Conservation (phyloP, 2,113 vertebrate species). For the Actinemys pallida region DNA sequence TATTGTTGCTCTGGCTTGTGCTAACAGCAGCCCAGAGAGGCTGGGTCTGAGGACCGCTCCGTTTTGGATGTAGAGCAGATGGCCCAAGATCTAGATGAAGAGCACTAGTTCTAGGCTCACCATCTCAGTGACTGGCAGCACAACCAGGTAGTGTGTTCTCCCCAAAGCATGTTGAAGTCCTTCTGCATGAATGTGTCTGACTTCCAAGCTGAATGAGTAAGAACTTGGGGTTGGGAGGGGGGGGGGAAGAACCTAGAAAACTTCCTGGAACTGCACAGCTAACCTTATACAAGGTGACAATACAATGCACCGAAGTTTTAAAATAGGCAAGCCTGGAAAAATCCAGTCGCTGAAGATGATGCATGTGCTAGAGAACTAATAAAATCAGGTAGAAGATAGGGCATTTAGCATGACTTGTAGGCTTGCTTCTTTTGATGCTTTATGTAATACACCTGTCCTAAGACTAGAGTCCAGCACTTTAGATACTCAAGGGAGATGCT, state of each 20-base stretch:
- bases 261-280: background rate
- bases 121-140: background rate
- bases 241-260: background rate
- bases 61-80: background rate
- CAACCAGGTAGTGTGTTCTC: fast-evolving
- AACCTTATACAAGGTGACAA: background rate
- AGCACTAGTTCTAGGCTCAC: too few species aligned
- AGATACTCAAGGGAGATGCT: background rate
- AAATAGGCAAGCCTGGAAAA: background rate
- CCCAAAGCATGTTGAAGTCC: fast-evolving
- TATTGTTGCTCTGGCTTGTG: background rate
- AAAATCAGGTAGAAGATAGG: background rate
- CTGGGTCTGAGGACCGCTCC: background rate
- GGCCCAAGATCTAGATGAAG: background rate
- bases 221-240: background rate
- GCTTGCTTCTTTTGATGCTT: background rate
- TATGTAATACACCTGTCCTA: background rate
- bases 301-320: background rate
- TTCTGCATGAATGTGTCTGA: background rate
- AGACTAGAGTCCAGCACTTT: background rate
- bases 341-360: background rate
- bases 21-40: background rate
- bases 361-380: conserved; percentile 10
- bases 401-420: background rate
- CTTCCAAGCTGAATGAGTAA: background rate